Base-by-base conservation (phyloP, 2,113 vertebrate genomes). In the Dolichotis patagonum region DNA sequence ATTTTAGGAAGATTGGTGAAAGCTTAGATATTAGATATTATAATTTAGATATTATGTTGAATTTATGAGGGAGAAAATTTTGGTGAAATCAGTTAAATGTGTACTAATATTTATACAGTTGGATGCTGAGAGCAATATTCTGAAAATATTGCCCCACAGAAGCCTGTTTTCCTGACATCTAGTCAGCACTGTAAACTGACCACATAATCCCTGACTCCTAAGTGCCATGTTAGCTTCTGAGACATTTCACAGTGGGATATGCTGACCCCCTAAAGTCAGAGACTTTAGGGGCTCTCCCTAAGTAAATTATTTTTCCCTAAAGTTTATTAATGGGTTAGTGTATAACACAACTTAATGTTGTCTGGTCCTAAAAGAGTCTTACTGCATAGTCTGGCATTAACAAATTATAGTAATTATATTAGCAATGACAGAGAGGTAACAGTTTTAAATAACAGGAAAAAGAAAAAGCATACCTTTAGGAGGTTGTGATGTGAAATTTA, bases 11-110 rank as follows among this genome's bases (percentile, higher is more conserved):
- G 69, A 35, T 43, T 65, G 56, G 62, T 20, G 80, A n/a, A 85
- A 90, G 49, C 35, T 67, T 67, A 67, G 65, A 35, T 35, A 67
- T 67, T 46, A 46, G 46, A 46, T 46, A 46, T 46, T 46, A 46
- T 46, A 67, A 22, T 94, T 65, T 92, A 83, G 22, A 43, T 73
- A 32, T 73, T 63, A 81, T n/a, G 56, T 73, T 82, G 20, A 67
- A 93, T 77, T 69, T 88, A 41, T 90, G 52, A 85, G 32, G 41
- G 58, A 71, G 28, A 52, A 89, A 71, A 90, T 84, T 52, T 89
- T 78, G 26, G 80, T 84, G 35, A 84, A 90, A 81, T 16, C 35
- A 88, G 26, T 2, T n/a, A 92, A 92, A 41, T 69, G 46, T 86
- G 75, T 84, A 56, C 28, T 19, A 26, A n/a, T 71, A 17, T 75